Conservation (phyloP, 2,113 vertebrate species). For the Melospiza melodia region DNA sequence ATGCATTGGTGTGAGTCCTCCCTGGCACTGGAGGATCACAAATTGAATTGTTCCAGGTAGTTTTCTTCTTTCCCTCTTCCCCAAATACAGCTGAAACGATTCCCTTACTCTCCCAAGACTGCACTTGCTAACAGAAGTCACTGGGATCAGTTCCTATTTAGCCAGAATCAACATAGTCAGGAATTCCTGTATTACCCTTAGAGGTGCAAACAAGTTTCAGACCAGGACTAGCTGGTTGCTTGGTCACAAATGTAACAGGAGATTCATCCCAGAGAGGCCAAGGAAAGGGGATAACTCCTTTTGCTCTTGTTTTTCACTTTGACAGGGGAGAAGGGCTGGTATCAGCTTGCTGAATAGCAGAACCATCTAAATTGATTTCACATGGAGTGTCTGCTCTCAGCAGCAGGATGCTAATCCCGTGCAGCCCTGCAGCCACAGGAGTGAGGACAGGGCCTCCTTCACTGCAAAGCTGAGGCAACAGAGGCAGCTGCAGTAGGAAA, state of each 20-base stretch:
- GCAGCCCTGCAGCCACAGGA: background rate
- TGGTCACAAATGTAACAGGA: slow-evolving; percentile 15
- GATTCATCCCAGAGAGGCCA: background rate
- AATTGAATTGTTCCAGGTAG: background rate
- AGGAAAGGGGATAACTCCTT: slow-evolving; percentile 2
- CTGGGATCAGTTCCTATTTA: background rate
- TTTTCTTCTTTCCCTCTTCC: background rate
- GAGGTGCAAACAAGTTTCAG: slow-evolving; percentile 32
- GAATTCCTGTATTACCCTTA: background rate
- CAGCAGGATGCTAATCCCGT: slow-evolving; percentile 8
- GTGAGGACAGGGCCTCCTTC: background rate
- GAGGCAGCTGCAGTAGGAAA: background rate
- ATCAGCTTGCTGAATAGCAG: slow-evolving; percentile 1
- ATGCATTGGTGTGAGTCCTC: background rate
- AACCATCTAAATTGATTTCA: slow-evolving; percentile 52
- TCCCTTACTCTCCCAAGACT: background rate
- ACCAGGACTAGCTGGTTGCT: background rate
- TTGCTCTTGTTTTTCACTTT: slow-evolving; percentile 22
- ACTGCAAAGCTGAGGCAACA: background rate
- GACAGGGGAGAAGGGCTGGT: background rate
- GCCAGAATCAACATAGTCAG: slow-evolving; percentile 22
- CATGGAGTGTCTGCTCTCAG: background rate
- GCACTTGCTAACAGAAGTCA: background rate
- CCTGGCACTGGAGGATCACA: background rate
- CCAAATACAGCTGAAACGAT: background rate